Evolutionary conservation across 1,140 invertebrate genomes (phyloP), one percentile per base, ranked within the genome.

Genomic region (Dinoponera quadriceps): DNA sequence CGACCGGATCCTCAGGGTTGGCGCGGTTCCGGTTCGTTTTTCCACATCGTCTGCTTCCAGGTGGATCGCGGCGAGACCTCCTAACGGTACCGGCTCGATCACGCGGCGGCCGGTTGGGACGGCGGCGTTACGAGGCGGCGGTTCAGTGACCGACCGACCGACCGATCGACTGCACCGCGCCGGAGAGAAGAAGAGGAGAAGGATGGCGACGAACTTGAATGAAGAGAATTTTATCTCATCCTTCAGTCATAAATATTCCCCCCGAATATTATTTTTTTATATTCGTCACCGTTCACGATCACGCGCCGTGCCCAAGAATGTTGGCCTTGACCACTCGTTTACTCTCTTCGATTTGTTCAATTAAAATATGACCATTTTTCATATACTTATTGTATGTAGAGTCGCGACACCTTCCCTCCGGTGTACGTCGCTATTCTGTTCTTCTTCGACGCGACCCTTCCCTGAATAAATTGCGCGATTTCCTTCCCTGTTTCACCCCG

Each of bases 131-230:
- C 77, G 86, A 85, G 84, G 66, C 83, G 86, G 85, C 90, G 90
- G 90, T 90, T 90, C 90, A 90, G 86, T 90, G 89, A 90, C 90
- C 89, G 89, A 90, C 88, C 86, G n/a, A n/a, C n/a, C 82, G 85
- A 90, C 88, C 89, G 89, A 90, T 88, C 88, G 88, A 88, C 87
- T 88, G 55, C 62, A 74, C 68, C 22, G 57, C 86, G 74, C 27
- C 49, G 62, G 84, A 82, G 69, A 63, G 20, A 44, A 44, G 38
- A 55, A 11, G 33, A 33, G 11, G n/a, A 57, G n/a, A 4, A 57
- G 48, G 48, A 48, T 44, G 33, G 4, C n/a, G 77, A 29, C 38
- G 25, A 44, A 11, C 25, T 16, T 66, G 33, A 5, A 5, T n/a
- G 11, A 78, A 55, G 16, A 55, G 44, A 51, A 57, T 59, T 57